Evolutionary conservation across 2,888 invertebrate genomes (phyloP), one percentile per base, ranked within the genome.

Genomic region (Phyllotreta striolata): DNA sequence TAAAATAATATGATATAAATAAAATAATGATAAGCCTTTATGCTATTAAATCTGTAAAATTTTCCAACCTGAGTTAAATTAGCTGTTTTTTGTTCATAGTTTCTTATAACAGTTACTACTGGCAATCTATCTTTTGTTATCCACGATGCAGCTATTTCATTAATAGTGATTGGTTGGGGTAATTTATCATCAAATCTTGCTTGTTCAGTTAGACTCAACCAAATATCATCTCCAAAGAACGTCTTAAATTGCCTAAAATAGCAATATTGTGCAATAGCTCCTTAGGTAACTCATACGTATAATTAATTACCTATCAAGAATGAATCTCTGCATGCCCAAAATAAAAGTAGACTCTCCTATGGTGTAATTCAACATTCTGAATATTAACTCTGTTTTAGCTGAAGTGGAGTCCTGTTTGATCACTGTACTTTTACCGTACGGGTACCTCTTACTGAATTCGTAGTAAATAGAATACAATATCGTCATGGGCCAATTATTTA

Each of bases 341-440:
- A 86, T 88, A 78, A 97, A 94, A 0, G 90, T 88, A 0, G 86
- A 84, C 60, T 88, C 88, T 2, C 95, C 93, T 6, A 96, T 83
- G 0, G 93, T 93, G 72, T 90, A 91, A 77, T 93, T 91, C 76
- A 97, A 87, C 96, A 96, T 97, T 35, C 96, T 85, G 79, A 97
- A 92, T 7, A 96, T 84, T 39, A 92, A 80, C 76, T 91, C 91
- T 1, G 89, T 91, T 82, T 92, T 91, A 2, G 89, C 88, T 38
- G 89, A 89, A 0, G 87, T 86, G 0, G 90, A 90, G 78, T 92
- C 91, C 72, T 89, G 88, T 74, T 88, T 88, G 82, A 89, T 89
- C 40, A 90, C 91, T 0, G 90, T 90, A 67, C 89, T 90, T 63
- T 91, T 86, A 0, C 91, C 91, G 80, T 91, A 90, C 0, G 92